Evolutionary conservation across 2,888 invertebrate species (phyloP), one percentile per base, ranked within the genome.

Genomic region (Iphiclides podalirius): DNA sequence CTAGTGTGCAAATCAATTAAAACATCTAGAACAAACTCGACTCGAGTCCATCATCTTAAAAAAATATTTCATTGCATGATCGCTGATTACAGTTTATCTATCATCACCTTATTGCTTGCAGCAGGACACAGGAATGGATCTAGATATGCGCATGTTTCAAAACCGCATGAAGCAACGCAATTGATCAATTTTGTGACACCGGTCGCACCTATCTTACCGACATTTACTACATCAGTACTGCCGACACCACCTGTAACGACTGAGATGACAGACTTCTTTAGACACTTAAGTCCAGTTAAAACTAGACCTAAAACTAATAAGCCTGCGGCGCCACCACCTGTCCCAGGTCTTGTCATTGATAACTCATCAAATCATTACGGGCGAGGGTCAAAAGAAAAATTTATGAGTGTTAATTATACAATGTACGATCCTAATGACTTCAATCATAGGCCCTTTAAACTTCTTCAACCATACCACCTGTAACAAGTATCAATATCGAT

Each of bases 31-130:
- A n/a, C n/a, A n/a, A n/a, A n/a, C n/a, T n/a, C n/a, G n/a, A n/a
- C n/a, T n/a, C n/a, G n/a, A n/a, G n/a, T n/a, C n/a, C n/a, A n/a
- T n/a, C n/a, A n/a, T n/a, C n/a, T n/a, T n/a, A n/a, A n/a, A n/a
- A n/a, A n/a, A n/a, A n/a, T n/a, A n/a, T 45, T 37, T 70, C 41
- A 56, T 57, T 49, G 58, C 60, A 62, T 60, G 66, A 47, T 20
- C 48, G 23, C 23, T 28, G 13, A 33, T 51, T 52, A 57, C 60
- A 58, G 61, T 54, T 71, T 63, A 70, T 69, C 74, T 64, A 75
- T 71, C 53, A 54, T 64, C 53, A 47, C 71, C 70, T 82, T 81
- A 74, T 80, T 83, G 70, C 78, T 85, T 86, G 59, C 86, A 86
- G 84, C 76, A 67, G 77, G 67, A 70, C 70, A 64, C 58, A 56